Percentiles rank a stretch among this genome's conserved stretches.
These are phyloP conservation scores for Phrynocephalus guinanensis DNA, from an alignment of 2,797 vertebrate species.

Conservation along the genomic window DNA sequence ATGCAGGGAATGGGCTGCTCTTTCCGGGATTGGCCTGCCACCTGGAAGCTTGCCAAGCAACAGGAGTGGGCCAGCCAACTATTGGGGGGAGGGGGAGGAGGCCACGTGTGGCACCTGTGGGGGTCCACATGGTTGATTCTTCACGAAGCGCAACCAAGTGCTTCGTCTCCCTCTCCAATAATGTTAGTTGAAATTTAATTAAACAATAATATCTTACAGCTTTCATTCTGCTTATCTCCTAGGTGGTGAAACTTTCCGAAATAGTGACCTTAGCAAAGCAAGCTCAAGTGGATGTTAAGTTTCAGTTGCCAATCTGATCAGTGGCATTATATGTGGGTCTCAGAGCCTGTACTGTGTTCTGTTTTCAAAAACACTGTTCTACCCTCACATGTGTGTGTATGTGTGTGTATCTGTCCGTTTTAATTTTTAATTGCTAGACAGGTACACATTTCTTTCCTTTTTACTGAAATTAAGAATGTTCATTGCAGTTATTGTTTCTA, in stretches of 20 bases:
- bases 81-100: no score
- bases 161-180: no score
- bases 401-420: background rate
- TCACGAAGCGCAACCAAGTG: no score
- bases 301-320: constrained; percentile 94
- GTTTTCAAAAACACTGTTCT: constrained; percentile 74
- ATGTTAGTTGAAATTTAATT: background rate
- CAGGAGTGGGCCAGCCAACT: no score
- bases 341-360: constrained; percentile 58
- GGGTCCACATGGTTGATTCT: no score
- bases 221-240: constrained; percentile 61
- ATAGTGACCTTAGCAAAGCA: constrained; percentile 94
- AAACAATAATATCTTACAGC: background rate
- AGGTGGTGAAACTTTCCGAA: constrained; percentile 98
- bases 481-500: constrained; percentile 57
- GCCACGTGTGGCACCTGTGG: no score
- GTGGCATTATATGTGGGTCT: constrained; percentile 39
- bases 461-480: constrained; percentile 67
- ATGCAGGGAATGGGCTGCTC: no score
- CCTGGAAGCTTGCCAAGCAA: no score
- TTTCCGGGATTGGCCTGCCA: no score
- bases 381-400: background rate
- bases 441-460: constrained; percentile 63
- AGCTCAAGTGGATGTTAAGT: constrained; percentile 97
- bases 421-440: constrained; percentile 65